Evolutionary conservation across 2,888 invertebrate genomes (phyloP), one percentile per base, ranked within the genome.

Genomic region (Griposia aprilina): DNA sequence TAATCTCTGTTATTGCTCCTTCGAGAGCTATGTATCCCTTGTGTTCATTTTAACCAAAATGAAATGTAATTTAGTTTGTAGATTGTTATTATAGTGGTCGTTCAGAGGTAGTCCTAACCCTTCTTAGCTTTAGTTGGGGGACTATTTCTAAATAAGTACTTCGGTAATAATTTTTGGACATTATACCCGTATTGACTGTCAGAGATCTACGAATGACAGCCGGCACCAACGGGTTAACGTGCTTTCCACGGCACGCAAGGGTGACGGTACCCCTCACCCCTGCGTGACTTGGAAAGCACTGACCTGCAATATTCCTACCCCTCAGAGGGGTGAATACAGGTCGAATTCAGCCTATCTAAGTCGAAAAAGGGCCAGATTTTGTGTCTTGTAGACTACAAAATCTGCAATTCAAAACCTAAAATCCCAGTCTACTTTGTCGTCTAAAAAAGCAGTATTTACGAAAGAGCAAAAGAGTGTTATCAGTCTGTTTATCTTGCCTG

Each of bases 401-500:
- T 65, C 52, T 41, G 20, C 26, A 65, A 66, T 50, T 23, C 48
- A 26, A 59, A 68, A 23, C 59, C 26, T n/a, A 45, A 76, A 36
- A 71, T 57, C 70, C 5, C 10, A 5, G 20, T 20, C 23, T 48
- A 36, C 82, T 69, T 66, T 57, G n/a, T 55, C 30, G 3, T 20
- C 8, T 48, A 63, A 66, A 45, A 70, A 72, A 55, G 4, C 26
- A 36, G 10, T 10, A 1, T 59, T 50, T 2, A 76, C 55, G 36
- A 71, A 48, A 23, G 50, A 48, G n/a, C 23, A 63, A 60, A 73
- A 41, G 75, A 41, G 26, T 5, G 50, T 73, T 26, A 15, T n/a
- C 74, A 52, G 52, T 26, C n/a, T 50, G 45, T 66, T 52, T 45
- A 66, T 65, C 72, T 59, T 73, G 69, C 70, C 80, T 62, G 63